Evolutionary conservation across 92 coral and sea anemone genomes (phyloP).

Genomic region (Parazoanthus swiftii): DNA sequence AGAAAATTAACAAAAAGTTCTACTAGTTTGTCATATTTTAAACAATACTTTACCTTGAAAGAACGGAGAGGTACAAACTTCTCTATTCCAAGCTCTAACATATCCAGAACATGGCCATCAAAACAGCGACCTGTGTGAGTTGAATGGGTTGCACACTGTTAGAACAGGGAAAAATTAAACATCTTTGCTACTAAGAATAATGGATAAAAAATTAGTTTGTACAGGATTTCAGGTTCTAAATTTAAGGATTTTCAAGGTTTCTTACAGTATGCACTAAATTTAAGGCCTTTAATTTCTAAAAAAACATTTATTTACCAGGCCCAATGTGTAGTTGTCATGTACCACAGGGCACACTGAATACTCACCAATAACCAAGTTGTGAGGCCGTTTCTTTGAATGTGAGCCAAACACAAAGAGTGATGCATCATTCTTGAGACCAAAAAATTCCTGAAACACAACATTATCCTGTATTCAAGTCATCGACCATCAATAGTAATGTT

Average conservation of each 20-base stretch:
- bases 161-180: neutral
- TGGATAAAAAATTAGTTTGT: too few species aligned
- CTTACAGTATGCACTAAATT: too few species aligned
- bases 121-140: slow-evolving; percentile 72
- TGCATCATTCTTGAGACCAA: slow-evolving; percentile 89
- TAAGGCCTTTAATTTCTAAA: neutral
- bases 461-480: neutral
- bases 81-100: slow-evolving; percentile 90
- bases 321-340: too few species aligned
- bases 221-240: too few species aligned
- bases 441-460: slow-evolving; percentile 78
- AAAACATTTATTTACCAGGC: too few species aligned
- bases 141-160: neutral
- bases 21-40: neutral
- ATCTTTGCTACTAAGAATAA: too few species aligned
- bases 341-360: neutral
- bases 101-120: slow-evolving; percentile 94
- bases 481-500: neutral
- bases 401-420: slow-evolving; percentile 91
- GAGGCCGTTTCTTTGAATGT: slow-evolving; percentile 95
- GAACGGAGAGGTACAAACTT: slow-evolving; percentile 70
- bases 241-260: too few species aligned
- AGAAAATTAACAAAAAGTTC: too few species aligned
- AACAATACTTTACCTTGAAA: slow-evolving; percentile 63
- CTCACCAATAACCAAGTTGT: slow-evolving; percentile 89